Conservation (phyloP, 2,113 vertebrate genomes). For the Siphamia tubifer region DNA sequence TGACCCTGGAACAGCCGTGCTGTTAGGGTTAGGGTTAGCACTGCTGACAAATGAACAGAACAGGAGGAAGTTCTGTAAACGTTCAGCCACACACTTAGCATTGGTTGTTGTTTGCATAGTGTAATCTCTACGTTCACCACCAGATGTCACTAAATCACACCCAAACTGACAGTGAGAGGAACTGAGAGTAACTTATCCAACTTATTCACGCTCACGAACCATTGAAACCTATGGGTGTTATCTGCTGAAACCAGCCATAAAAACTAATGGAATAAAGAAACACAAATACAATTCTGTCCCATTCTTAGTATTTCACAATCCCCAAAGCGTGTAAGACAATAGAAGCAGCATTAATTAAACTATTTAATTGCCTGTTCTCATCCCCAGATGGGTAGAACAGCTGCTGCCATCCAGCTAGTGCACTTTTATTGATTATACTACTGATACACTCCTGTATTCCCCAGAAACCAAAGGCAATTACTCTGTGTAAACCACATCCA, state of each 20-base stretch:
- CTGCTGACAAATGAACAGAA: no score
- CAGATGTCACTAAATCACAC: no score
- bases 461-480: constrained; percentile 72
- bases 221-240: constrained; percentile 11
- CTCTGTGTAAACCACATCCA: constrained; percentile 67
- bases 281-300: constrained; percentile 3
- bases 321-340: constrained; percentile 55
- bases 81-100: no score
- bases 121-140: no score
- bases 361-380: constrained; percentile 66
- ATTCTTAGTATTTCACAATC: constrained; percentile 37
- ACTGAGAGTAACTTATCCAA: no score
- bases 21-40: no score
- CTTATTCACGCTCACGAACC: not conserved
- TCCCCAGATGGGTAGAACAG: constrained; percentile 65
- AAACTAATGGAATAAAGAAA: constrained; percentile 28
- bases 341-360: constrained; percentile 65
- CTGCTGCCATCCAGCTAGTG: constrained; percentile 57
- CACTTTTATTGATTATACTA: constrained; percentile 74
- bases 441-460: constrained; percentile 70
- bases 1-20: no score
- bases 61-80: no score
- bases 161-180: no score
- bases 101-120: no score
- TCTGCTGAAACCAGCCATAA: not conserved